Base-by-base conservation (phyloP, 2,797 vertebrate genomes). In the Crax fasciolata region DNA sequence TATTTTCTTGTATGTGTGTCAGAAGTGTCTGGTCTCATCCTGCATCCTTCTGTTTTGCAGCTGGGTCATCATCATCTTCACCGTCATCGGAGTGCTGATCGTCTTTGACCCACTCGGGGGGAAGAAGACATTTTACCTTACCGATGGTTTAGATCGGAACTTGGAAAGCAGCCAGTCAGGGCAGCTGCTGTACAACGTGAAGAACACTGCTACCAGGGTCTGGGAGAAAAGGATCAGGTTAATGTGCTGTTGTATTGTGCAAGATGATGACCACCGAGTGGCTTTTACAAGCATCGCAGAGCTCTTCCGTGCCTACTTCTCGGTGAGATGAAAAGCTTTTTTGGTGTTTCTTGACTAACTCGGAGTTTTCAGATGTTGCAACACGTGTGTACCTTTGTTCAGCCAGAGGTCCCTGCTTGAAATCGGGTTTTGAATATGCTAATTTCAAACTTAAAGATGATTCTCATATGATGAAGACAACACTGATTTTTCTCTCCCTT, bases 91-190 rank as follows among this genome's bases (percentile, higher is more conserved):
- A 1, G 98, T 99, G 27, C 3, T 99, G 14, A 96, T 99, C 1
- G 99, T 99, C 93, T 99, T 99, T 35, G 99, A 99, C 93, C 99
- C 99, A 0, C 96, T 99, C 11, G 99, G 99, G 8, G 98, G 97
- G 30, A 98, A 98, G 25, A 98, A 97, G 41, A 95, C 94, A 0
- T 93, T 96, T 14, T 92, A 96, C 8, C 49, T 97, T 6, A 91
- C 97, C 3, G 96, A 96, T 7, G 93, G 87, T 2, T 95, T 97
- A 2, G 58, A 92, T 5, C 97, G 98, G 75, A 97, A 99, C 96
- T 90, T 99, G 98, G 97, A 99, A 91, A 99, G 98, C 98, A 98
- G 96, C 15, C 98, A 98, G 66, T 98, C 99, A 1, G 97, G 96
- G 63, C 99, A 99, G 97, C 94, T 99, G 63, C 91, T 99, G 6